Conservation (phyloP, 2,113 vertebrate species). For the Phylloscopus trochiloides region DNA sequence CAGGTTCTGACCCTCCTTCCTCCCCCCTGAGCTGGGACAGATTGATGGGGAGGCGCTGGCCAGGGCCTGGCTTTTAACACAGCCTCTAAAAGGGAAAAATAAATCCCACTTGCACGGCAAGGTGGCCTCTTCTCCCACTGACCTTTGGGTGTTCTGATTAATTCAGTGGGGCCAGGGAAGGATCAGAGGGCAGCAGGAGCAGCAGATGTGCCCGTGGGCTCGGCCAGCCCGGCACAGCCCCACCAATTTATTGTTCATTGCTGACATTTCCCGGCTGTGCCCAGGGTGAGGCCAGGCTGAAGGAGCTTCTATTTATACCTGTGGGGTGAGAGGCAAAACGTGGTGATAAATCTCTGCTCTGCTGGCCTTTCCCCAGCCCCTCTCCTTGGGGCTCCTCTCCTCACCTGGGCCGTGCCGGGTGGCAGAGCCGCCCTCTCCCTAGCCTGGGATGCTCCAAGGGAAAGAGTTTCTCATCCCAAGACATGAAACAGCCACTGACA, state of each 20-base stretch:
- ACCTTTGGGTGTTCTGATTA: background rate
- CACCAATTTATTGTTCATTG: background rate
- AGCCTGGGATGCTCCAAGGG: background rate
- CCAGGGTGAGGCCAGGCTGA: background rate
- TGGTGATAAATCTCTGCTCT: background rate
- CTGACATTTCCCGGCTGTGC: background rate
- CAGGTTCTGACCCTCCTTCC: background rate
- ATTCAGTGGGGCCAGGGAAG: background rate
- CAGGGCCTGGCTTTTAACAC: background rate
- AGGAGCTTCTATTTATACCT: constrained; percentile 53
- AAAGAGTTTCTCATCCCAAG: background rate
- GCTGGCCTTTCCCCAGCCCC: background rate
- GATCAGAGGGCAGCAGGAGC: background rate
- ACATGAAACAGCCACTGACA: fast-evolving
- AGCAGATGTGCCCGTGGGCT: background rate
- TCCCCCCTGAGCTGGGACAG: background rate
- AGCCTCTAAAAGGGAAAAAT: background rate
- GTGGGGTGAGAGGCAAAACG: background rate
- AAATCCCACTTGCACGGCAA: background rate
- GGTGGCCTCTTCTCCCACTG: background rate
- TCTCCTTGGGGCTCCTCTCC: background rate
- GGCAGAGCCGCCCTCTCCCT: fast-evolving
- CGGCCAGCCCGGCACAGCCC: background rate
- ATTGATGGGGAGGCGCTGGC: background rate
- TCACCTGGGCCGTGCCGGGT: background rate